These are phyloP conservation scores for Caloenas nicobarica DNA, from an alignment of 2,113 vertebrate species.

Conservation along the genomic window DNA sequence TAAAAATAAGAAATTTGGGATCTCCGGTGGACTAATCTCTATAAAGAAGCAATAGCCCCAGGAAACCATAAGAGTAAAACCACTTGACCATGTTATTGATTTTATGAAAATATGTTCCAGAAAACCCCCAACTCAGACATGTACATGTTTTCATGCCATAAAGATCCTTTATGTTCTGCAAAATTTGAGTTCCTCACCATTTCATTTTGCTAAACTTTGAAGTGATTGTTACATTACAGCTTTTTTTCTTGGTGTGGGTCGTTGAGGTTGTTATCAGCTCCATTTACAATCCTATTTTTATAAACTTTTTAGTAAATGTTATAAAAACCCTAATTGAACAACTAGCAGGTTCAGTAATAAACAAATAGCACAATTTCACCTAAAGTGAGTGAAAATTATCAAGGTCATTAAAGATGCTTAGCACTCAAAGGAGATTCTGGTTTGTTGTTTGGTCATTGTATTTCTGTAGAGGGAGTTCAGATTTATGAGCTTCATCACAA, in stretches of 20 bases:
- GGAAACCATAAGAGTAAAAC: slow-evolving; percentile 56
- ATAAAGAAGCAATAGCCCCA: slow-evolving; percentile 55
- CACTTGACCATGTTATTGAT: slow-evolving; percentile 16
- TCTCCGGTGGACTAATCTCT: slow-evolving; percentile 42
- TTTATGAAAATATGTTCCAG: slow-evolving; percentile 26
- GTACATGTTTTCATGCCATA: neutral
- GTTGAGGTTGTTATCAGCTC: neutral
- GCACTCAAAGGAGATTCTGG: neutral
- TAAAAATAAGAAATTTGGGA: slow-evolving; percentile 55
- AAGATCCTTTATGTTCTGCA: neutral
- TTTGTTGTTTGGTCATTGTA: neutral
- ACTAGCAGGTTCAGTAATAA: neutral
- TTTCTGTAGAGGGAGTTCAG: neutral
- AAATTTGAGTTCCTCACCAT: neutral
- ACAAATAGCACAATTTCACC: neutral
- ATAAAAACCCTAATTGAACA: neutral
- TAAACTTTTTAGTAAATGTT: neutral
- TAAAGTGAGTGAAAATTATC: neutral
- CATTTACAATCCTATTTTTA: neutral
- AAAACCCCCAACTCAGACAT: neutral
- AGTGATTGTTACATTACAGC: neutral
- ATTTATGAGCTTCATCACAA: neutral
- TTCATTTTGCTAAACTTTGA: neutral
- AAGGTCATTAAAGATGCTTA: neutral
- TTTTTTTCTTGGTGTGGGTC: neutral